Conservation (phyloP, 1,140 invertebrate species). For the Drusus annulatus region DNA sequence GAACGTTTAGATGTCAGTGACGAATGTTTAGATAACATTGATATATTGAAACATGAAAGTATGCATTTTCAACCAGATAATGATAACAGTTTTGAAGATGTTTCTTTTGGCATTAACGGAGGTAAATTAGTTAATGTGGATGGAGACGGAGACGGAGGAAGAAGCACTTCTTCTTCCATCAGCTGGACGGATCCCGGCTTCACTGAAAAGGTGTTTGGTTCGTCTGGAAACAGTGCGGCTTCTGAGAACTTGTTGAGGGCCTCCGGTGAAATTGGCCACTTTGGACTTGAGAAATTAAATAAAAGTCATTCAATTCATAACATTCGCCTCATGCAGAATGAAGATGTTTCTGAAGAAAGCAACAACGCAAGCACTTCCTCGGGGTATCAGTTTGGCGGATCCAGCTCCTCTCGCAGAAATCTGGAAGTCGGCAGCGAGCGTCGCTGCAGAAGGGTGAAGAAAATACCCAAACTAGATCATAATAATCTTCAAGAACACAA, state of each 20-base stretch:
- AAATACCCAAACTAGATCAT: constrained; percentile 45
- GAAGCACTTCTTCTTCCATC: constrained; percentile 5
- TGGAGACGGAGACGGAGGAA: constrained; percentile 8
- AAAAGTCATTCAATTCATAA: constrained; percentile 43
- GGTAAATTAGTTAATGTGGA: constrained; percentile 7
- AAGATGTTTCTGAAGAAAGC: constrained; percentile 24
- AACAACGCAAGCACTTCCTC: constrained; percentile 58
- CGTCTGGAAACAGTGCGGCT: constrained; percentile 10
- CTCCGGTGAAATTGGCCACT: constrained; percentile 26
- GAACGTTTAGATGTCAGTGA: constrained; percentile 48
- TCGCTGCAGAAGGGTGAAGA: constrained; percentile 47
- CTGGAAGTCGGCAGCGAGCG: constrained; percentile 54
- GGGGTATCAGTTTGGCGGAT: constrained; percentile 43
- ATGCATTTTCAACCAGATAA: constrained; percentile 34
- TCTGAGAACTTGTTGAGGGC: constrained; percentile 18
- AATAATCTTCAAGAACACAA: constrained; percentile 46
- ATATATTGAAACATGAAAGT: constrained; percentile 48
- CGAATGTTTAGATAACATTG: constrained; percentile 46
- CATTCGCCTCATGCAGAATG: constrained; percentile 44
- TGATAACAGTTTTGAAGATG: constrained; percentile 48
- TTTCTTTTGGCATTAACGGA: constrained; percentile 11
- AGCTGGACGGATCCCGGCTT: constrained; percentile 34
- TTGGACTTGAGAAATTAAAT: constrained; percentile 36
- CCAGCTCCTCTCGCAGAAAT: constrained; percentile 46
- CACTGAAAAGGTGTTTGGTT: constrained; percentile 34